Base-by-base conservation (phyloP, 1,140 invertebrate genomes). In the Neodiprion virginianus region DNA sequence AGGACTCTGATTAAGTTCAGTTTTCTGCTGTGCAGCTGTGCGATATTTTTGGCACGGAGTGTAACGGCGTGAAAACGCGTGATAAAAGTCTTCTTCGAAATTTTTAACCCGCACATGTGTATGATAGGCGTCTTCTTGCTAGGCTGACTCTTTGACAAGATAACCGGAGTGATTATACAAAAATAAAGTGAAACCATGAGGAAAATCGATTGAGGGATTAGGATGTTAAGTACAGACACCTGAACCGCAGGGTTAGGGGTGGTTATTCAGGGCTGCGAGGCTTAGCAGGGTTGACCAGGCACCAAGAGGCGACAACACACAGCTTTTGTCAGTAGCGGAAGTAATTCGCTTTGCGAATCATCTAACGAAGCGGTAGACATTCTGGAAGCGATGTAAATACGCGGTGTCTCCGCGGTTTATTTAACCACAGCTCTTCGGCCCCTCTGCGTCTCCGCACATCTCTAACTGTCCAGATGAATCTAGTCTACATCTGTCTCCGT, bases 281-380 rank as follows among this genome's bases (percentile, higher is more conserved):
- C 53, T 7, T 17, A 17, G 53, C 53, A 61, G n/a, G 53, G 53
- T 61, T 61, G 53, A 61, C 53, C 53, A 61, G 53, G 53, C 53
- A 8, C 8, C 53, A 61, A 61, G 53, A 61, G 53, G 53, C 53
- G 11, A 61, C 53, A 61, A 61, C 53, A 61, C 53, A 14, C 28
- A 9, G 50, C 78, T 77, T 76, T 75, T 72, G 74, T 81, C 80
- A 81, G 8, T 8, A 61, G 76, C 78, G 80, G 80, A 74, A 79
- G 74, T 85, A 84, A 85, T 85, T 81, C 77, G 79, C 79, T 84
- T 84, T 78, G 79, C 76, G 79, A 82, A 83, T 84, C 81, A 23
- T 21, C 67, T 23, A 69, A 80, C 76, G 72, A 74, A 82, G 74
- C 67, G 80, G 66, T 83, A 61, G 11, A 40, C 28, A 40, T 40